Percentiles rank a stretch among this genome's conserved stretches.
Conservation (phyloP, 2,888 invertebrate genomes). For the Hydraecia micacea region DNA sequence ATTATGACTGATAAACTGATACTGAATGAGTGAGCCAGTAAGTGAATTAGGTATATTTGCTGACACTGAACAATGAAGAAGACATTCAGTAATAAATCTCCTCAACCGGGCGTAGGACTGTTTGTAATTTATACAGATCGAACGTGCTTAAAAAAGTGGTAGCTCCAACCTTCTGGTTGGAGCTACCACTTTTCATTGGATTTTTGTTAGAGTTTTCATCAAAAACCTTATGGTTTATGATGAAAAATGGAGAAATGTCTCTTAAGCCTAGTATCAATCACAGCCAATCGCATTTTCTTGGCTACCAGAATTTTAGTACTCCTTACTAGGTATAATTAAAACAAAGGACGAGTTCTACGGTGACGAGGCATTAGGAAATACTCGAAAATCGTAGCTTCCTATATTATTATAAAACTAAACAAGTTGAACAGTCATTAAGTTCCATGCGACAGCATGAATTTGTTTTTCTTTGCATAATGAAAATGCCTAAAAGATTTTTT, state of each 20-base stretch:
- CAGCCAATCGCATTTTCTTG: neutral
- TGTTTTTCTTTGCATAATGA: neutral
- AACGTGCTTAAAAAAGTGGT: neutral
- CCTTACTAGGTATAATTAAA: neutral
- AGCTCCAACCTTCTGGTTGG: too few relatives aligned
- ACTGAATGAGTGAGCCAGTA: neutral
- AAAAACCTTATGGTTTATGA: too few relatives aligned
- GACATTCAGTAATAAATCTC: neutral
- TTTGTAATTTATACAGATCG: neutral
- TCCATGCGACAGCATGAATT: constrained; percentile 4
- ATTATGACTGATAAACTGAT: constrained; percentile 17
- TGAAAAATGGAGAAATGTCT: too few relatives aligned
- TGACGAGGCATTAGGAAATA: constrained; percentile 14
- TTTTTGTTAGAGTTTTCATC: too few relatives aligned
- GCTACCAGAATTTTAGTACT: neutral
- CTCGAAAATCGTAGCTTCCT: constrained; percentile 6
- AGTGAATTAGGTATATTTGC: neutral
- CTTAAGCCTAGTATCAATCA: too few relatives aligned
- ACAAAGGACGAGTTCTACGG: neutral
- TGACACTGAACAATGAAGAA: too few relatives aligned
- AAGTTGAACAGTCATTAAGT: constrained; percentile 9
- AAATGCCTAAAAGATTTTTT: neutral
- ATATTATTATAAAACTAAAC: constrained; percentile 19
- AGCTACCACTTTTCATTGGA: too few relatives aligned
- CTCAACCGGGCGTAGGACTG: too few relatives aligned